Percentiles rank a stretch among this genome's conserved stretches.
These are phyloP conservation scores for Corythucha ciliata DNA, from an alignment of 2,888 invertebrate genomes.

Conservation along the genomic window DNA sequence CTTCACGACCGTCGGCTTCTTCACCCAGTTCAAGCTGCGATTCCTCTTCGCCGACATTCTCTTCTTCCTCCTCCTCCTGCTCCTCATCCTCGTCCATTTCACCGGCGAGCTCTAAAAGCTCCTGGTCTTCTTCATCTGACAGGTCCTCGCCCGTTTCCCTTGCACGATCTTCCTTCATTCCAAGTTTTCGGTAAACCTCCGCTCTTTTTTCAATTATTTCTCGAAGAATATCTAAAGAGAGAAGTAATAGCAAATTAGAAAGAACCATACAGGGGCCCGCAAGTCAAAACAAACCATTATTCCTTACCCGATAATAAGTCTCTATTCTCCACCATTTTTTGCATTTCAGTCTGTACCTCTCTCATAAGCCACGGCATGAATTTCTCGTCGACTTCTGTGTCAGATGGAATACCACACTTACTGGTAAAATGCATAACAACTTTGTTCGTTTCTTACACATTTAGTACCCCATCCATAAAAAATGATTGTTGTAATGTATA, in stretches of 20 bases:
- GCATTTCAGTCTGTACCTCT: constrained; percentile 70
- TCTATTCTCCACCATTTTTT: constrained; percentile 68
- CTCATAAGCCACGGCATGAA: constrained; percentile 82
- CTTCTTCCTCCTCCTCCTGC: constrained; percentile 16
- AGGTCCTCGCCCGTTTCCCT: constrained; percentile 25
- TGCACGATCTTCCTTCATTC: constrained; percentile 34
- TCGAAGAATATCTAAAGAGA: constrained; percentile 56
- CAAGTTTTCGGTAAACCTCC: constrained; percentile 48
- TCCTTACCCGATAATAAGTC: constrained; percentile 65
- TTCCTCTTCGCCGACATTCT: constrained; percentile 4
- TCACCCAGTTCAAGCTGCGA: too few relatives aligned
- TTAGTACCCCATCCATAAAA: too few relatives aligned
- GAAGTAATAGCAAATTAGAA: background rate
- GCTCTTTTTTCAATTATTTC: constrained; percentile 69
- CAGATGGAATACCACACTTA: background rate
- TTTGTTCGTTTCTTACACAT: too few relatives aligned
- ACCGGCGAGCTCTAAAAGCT: constrained; percentile 14
- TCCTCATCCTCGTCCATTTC: constrained; percentile 21
- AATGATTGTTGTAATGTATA: too few relatives aligned
- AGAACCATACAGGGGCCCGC: background rate
- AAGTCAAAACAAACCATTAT: constrained; percentile 12
- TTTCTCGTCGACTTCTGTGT: constrained; percentile 49
- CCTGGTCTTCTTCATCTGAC: constrained; percentile 20
- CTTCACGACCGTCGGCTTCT: too few relatives aligned
- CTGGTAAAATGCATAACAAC: background rate